Evolutionary conservation across 2,888 invertebrate species (phyloP).

Genomic region (Parascotia fuliginaria): DNA sequence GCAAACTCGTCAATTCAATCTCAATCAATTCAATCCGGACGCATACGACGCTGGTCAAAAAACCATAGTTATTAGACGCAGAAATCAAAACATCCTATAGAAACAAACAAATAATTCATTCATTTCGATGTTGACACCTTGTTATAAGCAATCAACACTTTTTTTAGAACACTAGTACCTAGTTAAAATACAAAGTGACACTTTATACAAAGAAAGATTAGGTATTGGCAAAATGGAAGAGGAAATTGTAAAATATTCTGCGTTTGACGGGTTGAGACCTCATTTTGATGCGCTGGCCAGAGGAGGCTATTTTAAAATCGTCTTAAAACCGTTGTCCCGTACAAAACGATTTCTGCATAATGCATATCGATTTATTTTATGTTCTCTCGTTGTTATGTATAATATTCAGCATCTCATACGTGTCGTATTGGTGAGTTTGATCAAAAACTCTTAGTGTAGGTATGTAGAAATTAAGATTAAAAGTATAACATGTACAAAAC

Average conservation of each 20-base stretch:
- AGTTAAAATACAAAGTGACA: conserved; percentile 11
- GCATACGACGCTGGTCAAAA: not conserved
- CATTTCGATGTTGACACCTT: conserved; percentile 21
- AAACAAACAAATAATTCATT: conserved; percentile 15
- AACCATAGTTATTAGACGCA: not conserved
- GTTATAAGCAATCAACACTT: conserved; percentile 13
- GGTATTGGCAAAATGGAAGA: conserved; percentile 28
- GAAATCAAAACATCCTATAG: conserved; percentile 24
- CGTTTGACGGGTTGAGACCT: conserved; percentile 59
- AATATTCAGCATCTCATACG: conserved; percentile 69
- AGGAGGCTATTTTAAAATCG: conserved; percentile 67
- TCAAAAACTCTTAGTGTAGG: too few relatives aligned
- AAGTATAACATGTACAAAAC: too few relatives aligned
- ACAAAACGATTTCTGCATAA: conserved; percentile 50
- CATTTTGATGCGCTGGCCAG: conserved; percentile 66
- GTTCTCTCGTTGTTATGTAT: conserved; percentile 56
- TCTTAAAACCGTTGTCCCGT: conserved; percentile 45
- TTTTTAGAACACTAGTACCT: conserved; percentile 7
- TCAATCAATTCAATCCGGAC: not conserved
- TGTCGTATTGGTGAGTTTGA: conserved; percentile 61
- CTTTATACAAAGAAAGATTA: conserved; percentile 3
- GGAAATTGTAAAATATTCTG: conserved; percentile 21
- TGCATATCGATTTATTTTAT: conserved; percentile 51
- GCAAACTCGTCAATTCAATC: too few relatives aligned
- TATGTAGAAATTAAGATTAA: too few relatives aligned